phyloP scores from a whole-genome alignment of 2,888 invertebrate genomes.

The Automeris io region DNA sequence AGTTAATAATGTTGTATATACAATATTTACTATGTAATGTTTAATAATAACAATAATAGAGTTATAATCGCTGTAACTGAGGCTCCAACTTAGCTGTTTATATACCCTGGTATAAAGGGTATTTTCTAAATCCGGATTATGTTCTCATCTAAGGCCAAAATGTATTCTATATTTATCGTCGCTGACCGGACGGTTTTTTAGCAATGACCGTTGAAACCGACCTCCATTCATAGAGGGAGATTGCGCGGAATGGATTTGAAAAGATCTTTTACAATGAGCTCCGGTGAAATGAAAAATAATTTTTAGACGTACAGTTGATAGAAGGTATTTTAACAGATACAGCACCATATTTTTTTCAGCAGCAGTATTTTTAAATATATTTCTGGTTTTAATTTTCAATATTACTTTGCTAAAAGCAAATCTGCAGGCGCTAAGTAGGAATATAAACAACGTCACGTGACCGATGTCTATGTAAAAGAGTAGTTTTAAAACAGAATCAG shows the following conservation, averaged over 20 bases:
- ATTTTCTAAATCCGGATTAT: constrained; percentile 61
- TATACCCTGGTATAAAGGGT: constrained; percentile 31
- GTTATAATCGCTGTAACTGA: constrained; percentile 23
- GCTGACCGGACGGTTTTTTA: constrained; percentile 59
- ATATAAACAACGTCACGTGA: no score
- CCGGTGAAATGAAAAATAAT: constrained; percentile 26
- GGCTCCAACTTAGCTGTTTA: constrained; percentile 21
- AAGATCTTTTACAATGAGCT: constrained; percentile 36
- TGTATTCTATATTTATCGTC: constrained; percentile 62
- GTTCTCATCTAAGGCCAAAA: constrained; percentile 52
- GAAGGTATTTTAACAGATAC: constrained; percentile 2
- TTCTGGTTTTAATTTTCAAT: not conserved
- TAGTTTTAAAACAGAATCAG: no score
- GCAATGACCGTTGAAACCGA: constrained; percentile 47
- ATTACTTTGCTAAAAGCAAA: not conserved
- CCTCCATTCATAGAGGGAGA: constrained; percentile 39
- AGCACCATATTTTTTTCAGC: not conserved
- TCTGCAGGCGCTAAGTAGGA: not conserved
- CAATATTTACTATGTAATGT: no score
- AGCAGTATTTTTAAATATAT: not conserved
- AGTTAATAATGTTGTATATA: no score
- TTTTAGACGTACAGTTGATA: constrained; percentile 26
- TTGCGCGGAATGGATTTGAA: constrained; percentile 33
- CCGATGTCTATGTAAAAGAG: no score
- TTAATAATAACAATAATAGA: no score